Evolutionary conservation across 1,140 invertebrate genomes (phyloP), one percentile per base, ranked within the genome.

Genomic region (Lethocerus indicus): DNA sequence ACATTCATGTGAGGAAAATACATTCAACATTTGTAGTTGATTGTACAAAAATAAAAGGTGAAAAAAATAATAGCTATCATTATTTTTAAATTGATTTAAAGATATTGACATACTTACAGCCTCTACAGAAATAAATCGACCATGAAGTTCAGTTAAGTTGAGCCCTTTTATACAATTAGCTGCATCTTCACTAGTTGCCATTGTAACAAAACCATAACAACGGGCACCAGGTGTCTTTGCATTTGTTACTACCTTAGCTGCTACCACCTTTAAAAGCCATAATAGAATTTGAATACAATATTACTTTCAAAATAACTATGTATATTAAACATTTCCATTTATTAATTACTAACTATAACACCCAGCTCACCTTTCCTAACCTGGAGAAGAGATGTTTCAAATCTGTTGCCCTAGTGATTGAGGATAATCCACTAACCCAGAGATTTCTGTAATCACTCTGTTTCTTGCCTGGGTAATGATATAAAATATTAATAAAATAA

Each of bases 171-270:
- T 92, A 64, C 88, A 92, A 56, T 85, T 83, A 18, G 81, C 76
- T 5, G 89, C 88, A 67, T 94, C 90, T 52, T 86, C 83, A 29
- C 79, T 75, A 20, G 81, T 82, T 1, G 79, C 80, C 87, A 95
- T 93, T 0, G 88, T 93, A 2, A 96, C 87, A 64, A 92, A 93
- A 26, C 91, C 92, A 64, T 92, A 95, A 64, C 89, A 94, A 45
- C 86, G 76, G 18, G 87, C 82, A 20, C 88, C 88, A 2, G 90
- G 88, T 24, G 83, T 87, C 47, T 81, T 74, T 1, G 90, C 87
- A 67, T 92, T 94, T 1, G 89, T 93, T 0, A 96, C 91, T n/a
- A 96, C 84, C 70, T 95, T 95, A 0, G 90, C 90, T 46, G 87
- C 88, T 60, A 91, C 63, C 13, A 77, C 71, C 71, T 74, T 51